Conservation (phyloP, 2,797 vertebrate species). For the Alauda arvensis region DNA sequence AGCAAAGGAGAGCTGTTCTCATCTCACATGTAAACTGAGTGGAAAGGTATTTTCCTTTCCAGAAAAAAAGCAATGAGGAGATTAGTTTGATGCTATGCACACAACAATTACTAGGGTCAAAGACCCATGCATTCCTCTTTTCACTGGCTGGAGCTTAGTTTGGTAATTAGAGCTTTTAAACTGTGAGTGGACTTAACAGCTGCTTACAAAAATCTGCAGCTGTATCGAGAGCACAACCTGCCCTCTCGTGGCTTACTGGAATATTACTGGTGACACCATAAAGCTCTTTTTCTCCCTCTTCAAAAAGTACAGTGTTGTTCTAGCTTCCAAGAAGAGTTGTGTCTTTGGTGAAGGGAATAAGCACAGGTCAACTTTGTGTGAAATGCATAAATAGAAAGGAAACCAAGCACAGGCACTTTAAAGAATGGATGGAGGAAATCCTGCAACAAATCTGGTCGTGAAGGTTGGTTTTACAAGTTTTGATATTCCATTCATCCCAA, state of each 20-base stretch:
- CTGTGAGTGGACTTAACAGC: not conserved
- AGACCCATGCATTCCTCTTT: not conserved
- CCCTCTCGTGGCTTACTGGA: constrained; percentile 64
- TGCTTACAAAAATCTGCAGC: not conserved
- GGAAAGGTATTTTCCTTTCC: not conserved
- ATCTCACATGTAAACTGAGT: not conserved
- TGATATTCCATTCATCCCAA: not conserved
- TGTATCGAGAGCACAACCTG: constrained; percentile 25
- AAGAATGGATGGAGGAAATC: not conserved
- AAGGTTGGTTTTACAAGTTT: not conserved
- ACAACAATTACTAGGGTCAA: not conserved
- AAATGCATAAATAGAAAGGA: not conserved
- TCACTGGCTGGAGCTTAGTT: not conserved
- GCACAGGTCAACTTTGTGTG: not conserved
- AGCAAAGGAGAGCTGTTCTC: not conserved
- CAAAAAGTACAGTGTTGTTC: not conserved
- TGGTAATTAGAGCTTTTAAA: not conserved
- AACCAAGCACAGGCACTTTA: not conserved
- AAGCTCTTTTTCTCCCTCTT: not conserved
- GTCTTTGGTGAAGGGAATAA: not conserved
- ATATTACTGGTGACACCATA: constrained; percentile 18
- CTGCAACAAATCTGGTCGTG: not conserved
- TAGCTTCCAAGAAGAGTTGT: not conserved
- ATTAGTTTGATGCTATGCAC: not conserved
- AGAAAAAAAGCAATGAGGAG: not conserved